Evolutionary conservation across 2,113 vertebrate genomes (phyloP), one percentile per base, ranked within the genome.

Genomic region (Microtus montanus): DNA sequence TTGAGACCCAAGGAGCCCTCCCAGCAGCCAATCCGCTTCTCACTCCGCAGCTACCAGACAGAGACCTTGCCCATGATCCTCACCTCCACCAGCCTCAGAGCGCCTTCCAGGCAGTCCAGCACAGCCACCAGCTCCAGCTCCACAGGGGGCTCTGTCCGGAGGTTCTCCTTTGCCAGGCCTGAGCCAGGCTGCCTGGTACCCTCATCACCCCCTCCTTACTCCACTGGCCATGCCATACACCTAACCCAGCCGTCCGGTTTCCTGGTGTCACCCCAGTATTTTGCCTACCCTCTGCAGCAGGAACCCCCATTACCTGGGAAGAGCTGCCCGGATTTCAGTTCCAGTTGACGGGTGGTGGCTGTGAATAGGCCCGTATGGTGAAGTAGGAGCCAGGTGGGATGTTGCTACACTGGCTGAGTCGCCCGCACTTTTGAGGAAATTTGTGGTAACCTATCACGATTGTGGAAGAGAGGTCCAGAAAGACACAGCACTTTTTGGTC

Each of bases 41-140:
- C 99, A 0, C 98, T 99, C 90, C 99, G 99, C 71, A 99, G 99
- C 98, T 99, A 98, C 94, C 99, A 99, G 98, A 99, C 99, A 0
- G 99, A 99, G 98, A 99, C 99, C 95, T 99, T 99, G 73, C 99
- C 99, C 96, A 99, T 99, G 99, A 99, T 99, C 98, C 96, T 99
- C 93, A 98, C 99, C 77, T 98, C 99, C 0, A 97, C 98, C 0
- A 99, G 98, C 97, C 98, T 99, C 95, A 98, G 99, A 38, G 98
- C 99, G 0, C 99, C 99, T 0, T 99, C 99, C 0, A 97, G 99
- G 15, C 99, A 99, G 98, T 99, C 99, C 97, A 99, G 99, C 93
- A 99, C 99, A 0, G 99, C 99, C 0, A 99, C 99, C 87, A 99
- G 99, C 93, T 99, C 99, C 96, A 99, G 99, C 89, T 99, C 99